Evolutionary conservation across 1,140 invertebrate species (phyloP).

Genomic region (Lucilia cuprina): DNA sequence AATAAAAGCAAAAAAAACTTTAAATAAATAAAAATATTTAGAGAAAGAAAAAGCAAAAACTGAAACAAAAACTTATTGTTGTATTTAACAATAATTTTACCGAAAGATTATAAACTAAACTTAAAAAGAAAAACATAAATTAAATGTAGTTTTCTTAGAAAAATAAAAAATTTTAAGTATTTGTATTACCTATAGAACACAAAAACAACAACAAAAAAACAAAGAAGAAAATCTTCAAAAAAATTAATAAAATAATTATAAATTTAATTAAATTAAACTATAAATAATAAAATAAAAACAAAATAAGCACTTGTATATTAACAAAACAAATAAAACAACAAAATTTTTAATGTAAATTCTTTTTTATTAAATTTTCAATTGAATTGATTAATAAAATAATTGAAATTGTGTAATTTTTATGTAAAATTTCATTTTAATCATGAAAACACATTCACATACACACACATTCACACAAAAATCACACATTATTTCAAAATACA

Average conservation of each 20-base stretch:
- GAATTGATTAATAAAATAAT: background rate
- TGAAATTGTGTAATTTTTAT: background rate
- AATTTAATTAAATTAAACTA: background rate
- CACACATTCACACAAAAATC: conserved; percentile 44
- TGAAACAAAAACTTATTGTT: background rate
- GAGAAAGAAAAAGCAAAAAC: background rate
- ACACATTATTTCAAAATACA: background rate
- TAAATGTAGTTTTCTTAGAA: conserved; percentile 38
- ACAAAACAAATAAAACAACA: conserved; percentile 48
- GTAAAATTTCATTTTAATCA: background rate
- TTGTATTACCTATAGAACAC: conserved; percentile 45
- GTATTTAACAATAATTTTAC: background rate
- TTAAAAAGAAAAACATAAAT: background rate
- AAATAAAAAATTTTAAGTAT: conserved; percentile 47
- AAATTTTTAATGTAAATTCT: background rate
- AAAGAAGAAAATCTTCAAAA: background rate
- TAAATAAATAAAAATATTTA: background rate
- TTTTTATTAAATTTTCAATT: background rate
- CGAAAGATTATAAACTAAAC: background rate
- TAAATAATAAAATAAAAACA: conserved; percentile 32
- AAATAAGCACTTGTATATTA: conserved; percentile 45
- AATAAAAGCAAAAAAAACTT: background rate
- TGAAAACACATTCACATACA: background rate
- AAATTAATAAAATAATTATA: background rate
- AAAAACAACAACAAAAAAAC: conserved; percentile 22